phyloP scores from a whole-genome alignment of 1,140 invertebrate species.

The Colletes gigas region DNA sequence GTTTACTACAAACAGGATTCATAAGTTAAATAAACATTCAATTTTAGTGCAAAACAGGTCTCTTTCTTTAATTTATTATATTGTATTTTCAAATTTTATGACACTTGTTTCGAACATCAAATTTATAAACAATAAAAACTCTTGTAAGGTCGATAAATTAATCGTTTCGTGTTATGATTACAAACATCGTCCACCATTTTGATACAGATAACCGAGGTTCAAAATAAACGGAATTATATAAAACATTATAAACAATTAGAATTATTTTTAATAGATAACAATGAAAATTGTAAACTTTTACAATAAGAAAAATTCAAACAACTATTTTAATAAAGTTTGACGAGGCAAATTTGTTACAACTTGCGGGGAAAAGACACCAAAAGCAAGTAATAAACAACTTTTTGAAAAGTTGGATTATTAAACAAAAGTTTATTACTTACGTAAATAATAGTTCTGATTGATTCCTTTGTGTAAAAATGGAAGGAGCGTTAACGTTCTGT shows the following conservation, averaged over 20 bases:
- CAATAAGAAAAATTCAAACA: background rate
- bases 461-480: slow-evolving; percentile 28
- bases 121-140: too few relatives aligned
- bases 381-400: too few relatives aligned
- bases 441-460: background rate
- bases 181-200: slow-evolving; percentile 16
- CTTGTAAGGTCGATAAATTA: background rate
- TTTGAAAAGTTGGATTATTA: too few relatives aligned
- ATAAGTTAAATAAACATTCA: too few relatives aligned
- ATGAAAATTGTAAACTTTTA: background rate
- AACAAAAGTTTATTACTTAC: slow-evolving; percentile 27
- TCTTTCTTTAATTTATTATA: background rate
- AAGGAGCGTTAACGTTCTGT: slow-evolving; percentile 29
- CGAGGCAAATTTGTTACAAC: background rate
- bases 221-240: background rate
- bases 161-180: background rate
- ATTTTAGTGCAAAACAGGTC: too few relatives aligned
- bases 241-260: background rate
- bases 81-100: background rate
- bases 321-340: background rate
- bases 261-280: background rate
- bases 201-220: background rate
- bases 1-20: too few relatives aligned
- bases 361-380: too few relatives aligned
- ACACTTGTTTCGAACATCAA: too few relatives aligned